phyloP scores from a whole-genome alignment of 2,888 invertebrate species.

The Drosophila neonasuta region DNA sequence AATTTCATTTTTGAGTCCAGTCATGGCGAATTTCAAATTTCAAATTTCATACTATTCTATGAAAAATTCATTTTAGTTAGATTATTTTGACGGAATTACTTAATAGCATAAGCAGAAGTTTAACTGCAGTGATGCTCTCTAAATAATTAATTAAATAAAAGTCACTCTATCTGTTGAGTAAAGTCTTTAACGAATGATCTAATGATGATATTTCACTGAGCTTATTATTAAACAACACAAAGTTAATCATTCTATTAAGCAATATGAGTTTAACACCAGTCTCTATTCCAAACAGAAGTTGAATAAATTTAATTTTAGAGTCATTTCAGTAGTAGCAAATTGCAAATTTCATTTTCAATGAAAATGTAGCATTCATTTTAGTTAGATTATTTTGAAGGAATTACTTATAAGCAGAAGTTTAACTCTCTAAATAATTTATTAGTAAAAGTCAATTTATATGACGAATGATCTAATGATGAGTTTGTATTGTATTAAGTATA shows the following conservation, averaged over 20 bases:
- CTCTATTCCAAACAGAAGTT: too few relatives aligned
- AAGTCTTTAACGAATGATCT: too few relatives aligned
- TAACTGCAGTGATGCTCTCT: background rate
- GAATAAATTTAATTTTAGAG: too few relatives aligned
- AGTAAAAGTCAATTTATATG: background rate
- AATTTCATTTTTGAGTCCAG: conserved; percentile 58
- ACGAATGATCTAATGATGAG: too few relatives aligned
- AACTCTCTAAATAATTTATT: conserved; percentile 11
- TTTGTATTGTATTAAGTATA: too few relatives aligned
- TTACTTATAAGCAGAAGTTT: conserved; percentile 42
- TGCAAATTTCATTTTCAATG: too few relatives aligned
- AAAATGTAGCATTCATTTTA: background rate
- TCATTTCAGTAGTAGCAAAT: too few relatives aligned
- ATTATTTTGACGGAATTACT: conserved; percentile 24
- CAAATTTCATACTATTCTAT: background rate
- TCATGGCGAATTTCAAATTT: conserved; percentile 9
- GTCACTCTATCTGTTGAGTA: too few relatives aligned
- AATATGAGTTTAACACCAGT: too few relatives aligned
- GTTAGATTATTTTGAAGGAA: conserved; percentile 19
- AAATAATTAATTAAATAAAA: background rate
- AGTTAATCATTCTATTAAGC: too few relatives aligned
- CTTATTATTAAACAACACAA: too few relatives aligned
- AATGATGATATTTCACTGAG: too few relatives aligned
- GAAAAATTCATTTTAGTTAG: background rate
- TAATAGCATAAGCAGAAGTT: conserved; percentile 44